Conservation (phyloP, 2,797 vertebrate genomes). For the Gymnodraco acuticeps region DNA sequence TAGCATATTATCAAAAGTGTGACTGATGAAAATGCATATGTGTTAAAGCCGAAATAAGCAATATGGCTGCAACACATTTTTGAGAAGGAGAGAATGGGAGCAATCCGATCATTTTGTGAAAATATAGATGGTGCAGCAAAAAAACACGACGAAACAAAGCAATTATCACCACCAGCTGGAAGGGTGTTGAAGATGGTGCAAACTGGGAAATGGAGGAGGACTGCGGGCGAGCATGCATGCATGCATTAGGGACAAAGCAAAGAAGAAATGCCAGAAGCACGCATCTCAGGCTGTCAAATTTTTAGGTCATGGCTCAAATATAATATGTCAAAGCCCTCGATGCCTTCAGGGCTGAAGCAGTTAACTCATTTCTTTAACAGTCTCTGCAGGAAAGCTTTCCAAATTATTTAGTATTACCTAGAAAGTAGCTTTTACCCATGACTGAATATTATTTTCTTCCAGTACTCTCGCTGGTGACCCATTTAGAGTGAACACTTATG, state of each 20-base stretch:
- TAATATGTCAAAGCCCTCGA: conserved; percentile 25
- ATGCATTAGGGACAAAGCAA: conserved; percentile 31
- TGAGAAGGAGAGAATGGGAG: conserved; percentile 15
- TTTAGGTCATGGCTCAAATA: conserved; percentile 71
- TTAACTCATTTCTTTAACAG: conserved; percentile 26
- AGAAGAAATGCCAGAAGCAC: conserved; percentile 35
- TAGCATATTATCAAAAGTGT: conserved; percentile 51
- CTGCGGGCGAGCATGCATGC: conserved; percentile 17
- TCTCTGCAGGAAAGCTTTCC: conserved; percentile 15
- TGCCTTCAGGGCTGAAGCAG: conserved; percentile 45
- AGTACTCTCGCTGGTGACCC: conserved; percentile 16
- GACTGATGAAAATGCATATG: conserved; percentile 59
- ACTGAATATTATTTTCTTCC: neutral
- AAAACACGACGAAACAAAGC: conserved; percentile 42
- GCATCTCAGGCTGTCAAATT: conserved; percentile 57
- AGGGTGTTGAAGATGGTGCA: conserved; percentile 23
- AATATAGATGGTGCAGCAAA: conserved; percentile 6
- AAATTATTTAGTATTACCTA: conserved; percentile 15
- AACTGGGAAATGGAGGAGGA: conserved; percentile 28
- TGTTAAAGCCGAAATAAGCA: conserved; percentile 53
- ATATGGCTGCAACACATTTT: conserved; percentile 37
- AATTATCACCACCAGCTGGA: conserved; percentile 50
- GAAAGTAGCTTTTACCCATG: conserved; percentile 12
- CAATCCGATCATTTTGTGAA: conserved; percentile 24
- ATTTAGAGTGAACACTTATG: conserved; percentile 7